phyloP scores from a whole-genome alignment of 2,888 invertebrate genomes.

The Lasioglossum figueresi region DNA sequence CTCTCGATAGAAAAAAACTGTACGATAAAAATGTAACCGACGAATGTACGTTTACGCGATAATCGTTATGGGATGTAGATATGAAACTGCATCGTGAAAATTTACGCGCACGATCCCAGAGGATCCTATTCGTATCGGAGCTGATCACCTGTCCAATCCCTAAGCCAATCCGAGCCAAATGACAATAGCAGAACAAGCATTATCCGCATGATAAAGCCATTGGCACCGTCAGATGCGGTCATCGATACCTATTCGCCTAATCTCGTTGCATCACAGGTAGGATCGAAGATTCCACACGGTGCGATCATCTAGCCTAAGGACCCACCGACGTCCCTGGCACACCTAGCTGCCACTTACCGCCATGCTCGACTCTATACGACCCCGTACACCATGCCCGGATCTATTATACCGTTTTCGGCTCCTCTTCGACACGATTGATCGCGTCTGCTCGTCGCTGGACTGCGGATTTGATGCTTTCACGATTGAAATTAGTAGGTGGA shows the following conservation, averaged over 20 bases:
- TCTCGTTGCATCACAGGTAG: background rate
- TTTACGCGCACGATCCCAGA: background rate
- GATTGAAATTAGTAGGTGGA: too few relatives aligned
- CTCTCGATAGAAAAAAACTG: background rate
- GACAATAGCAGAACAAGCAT: conserved; percentile 1
- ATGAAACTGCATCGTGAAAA: background rate
- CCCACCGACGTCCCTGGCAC: background rate
- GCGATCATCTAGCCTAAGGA: background rate
- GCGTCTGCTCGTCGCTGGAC: background rate
- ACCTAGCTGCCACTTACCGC: background rate
- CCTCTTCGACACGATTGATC: background rate
- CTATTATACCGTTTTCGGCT: background rate
- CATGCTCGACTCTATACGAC: background rate
- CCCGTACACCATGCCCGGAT: background rate
- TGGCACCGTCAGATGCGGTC: background rate
- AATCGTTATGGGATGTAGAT: background rate
- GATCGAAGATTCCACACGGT: background rate
- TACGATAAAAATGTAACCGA: background rate
- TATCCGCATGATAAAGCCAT: background rate
- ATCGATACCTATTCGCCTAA: conserved; percentile 18
- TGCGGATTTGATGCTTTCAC: background rate
- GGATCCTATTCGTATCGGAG: background rate
- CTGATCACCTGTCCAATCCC: background rate
- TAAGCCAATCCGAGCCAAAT: background rate
- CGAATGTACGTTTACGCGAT: background rate